These are phyloP conservation scores for Vidua macroura DNA, from an alignment of 2,113 vertebrate species.

Conservation along the genomic window DNA sequence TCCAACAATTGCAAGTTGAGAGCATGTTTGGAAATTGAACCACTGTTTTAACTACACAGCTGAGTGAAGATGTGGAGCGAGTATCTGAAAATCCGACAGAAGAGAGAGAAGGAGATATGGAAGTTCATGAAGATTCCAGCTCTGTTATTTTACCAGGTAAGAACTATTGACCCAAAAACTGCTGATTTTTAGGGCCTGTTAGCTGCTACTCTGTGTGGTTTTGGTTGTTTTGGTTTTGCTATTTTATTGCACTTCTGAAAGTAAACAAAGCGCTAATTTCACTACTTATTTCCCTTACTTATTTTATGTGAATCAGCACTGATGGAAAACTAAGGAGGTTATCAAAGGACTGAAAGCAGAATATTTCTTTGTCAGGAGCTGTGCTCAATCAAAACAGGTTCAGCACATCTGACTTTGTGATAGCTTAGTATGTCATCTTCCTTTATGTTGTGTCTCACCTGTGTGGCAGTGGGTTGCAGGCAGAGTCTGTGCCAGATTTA, in stretches of 20 bases:
- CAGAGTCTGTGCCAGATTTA: background rate
- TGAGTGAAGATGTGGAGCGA: constrained; percentile 78
- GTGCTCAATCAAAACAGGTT: background rate
- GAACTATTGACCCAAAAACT: background rate
- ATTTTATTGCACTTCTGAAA: background rate
- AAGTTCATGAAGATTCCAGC: constrained; percentile 55
- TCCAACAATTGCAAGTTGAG: constrained; percentile 43
- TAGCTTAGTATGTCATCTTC: background rate
- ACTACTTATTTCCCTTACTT: background rate
- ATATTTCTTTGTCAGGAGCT: background rate
- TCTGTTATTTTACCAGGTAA: constrained; percentile 77
- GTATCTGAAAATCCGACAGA: constrained; percentile 60
- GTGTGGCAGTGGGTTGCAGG: background rate
- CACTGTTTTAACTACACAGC: constrained; percentile 74
- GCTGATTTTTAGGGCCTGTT: background rate
- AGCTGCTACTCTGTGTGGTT: background rate
- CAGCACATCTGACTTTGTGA: background rate
- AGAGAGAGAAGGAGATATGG: constrained; percentile 63
- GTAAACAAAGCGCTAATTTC: background rate
- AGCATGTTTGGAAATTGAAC: constrained; percentile 60
- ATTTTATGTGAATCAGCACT: background rate
- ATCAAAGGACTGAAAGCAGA: background rate
- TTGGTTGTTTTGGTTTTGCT: background rate
- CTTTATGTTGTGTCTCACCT: background rate
- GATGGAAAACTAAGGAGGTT: background rate